Conservation (phyloP, 2,113 vertebrate species). For the Thryonomys swinderianus region DNA sequence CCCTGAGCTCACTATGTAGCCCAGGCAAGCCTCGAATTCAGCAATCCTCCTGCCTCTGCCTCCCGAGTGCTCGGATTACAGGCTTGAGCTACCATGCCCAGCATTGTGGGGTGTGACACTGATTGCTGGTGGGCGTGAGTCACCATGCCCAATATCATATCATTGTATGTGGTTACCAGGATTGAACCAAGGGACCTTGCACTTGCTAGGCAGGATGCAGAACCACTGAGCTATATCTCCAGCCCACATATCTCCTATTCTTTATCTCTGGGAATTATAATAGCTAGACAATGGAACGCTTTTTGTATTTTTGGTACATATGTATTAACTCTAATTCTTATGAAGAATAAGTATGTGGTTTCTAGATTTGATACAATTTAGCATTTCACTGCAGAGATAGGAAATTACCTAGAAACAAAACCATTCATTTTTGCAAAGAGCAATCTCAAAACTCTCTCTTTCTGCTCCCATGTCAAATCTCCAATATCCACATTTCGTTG, state of each 20-base stretch:
- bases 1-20: too few relatives aligned
- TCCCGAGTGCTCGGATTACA: too few relatives aligned
- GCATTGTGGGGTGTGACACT: too few relatives aligned
- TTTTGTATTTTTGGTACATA: slow-evolving; percentile 2
- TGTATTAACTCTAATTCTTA: slow-evolving; percentile 31
- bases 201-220: too few relatives aligned
- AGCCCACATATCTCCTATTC: background rate
- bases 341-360: background rate
- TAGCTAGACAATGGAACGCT: background rate
- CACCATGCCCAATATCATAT: too few relatives aligned
- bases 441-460: slow-evolving; percentile 90
- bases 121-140: too few relatives aligned
- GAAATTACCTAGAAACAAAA: slow-evolving; percentile 84
- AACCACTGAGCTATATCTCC: too few relatives aligned
- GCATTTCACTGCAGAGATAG: slow-evolving; percentile 63
- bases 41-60: too few relatives aligned
- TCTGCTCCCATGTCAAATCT: slow-evolving; percentile 94
- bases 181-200: too few relatives aligned
- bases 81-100: too few relatives aligned
- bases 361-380: slow-evolving; percentile 40
- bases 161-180: too few relatives aligned
- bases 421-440: slow-evolving; percentile 95
- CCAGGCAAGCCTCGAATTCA: too few relatives aligned
- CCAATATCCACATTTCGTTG: slow-evolving; percentile 87
- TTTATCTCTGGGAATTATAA: slow-evolving; percentile 32